Evolutionary conservation across 35 echinoderm and acorn worm genomes (phyloP).

Genomic region (Holothuria glaberrima): DNA sequence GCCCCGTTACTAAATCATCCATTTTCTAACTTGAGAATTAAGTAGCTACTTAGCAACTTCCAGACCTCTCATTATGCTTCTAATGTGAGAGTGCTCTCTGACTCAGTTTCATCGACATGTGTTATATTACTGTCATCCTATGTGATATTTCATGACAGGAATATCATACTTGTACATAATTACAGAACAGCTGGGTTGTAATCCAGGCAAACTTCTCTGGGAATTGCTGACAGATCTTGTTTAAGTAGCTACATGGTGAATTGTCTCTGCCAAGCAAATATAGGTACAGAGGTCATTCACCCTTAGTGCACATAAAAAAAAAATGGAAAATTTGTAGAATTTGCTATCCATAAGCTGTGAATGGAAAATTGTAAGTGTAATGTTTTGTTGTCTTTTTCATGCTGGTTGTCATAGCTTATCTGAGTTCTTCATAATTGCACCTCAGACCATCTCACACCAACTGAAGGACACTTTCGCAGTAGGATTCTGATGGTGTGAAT

Average conservation of each 20-base stretch:
- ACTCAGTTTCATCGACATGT: conserved; percentile 6
- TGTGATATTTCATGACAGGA: conserved; percentile 17
- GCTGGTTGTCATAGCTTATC: too few species aligned
- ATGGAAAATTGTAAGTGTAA: too few species aligned
- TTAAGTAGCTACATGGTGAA: conserved; percentile 5
- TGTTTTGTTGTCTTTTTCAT: too few species aligned
- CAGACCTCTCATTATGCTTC: neutral
- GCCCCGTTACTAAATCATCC: neutral
- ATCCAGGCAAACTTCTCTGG: conserved; percentile 28
- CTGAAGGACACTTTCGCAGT: too few species aligned
- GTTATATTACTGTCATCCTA: conserved; percentile 32
- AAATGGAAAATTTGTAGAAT: too few species aligned
- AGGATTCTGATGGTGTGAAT: too few species aligned
- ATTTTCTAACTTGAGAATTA: conserved; percentile 22
- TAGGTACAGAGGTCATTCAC: too few species aligned
- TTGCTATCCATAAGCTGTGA: too few species aligned
- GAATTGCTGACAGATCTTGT: conserved; percentile 48
- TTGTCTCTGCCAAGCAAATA: too few species aligned
- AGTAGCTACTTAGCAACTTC: conserved; percentile 3
- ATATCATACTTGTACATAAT: conserved; percentile 20
- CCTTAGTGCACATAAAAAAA: too few species aligned
- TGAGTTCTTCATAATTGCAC: too few species aligned
- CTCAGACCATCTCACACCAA: too few species aligned
- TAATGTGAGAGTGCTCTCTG: conserved; percentile 2
- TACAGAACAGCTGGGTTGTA: conserved; percentile 29